phyloP scores from a whole-genome alignment of 2,797 vertebrate species.

The Tapirus indicus region DNA sequence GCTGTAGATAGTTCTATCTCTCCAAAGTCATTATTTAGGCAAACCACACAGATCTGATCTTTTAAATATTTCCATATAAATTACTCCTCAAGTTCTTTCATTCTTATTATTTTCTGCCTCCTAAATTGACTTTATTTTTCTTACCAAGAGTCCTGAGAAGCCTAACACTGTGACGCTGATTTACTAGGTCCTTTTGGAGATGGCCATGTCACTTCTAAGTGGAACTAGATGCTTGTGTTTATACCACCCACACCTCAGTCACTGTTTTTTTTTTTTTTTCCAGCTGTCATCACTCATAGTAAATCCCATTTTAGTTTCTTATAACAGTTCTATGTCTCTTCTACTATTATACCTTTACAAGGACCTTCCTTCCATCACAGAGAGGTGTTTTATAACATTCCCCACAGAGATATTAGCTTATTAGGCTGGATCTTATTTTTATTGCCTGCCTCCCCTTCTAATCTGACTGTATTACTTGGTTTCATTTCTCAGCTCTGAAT shows the following conservation, averaged over 20 bases:
- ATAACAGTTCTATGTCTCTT: constrained; percentile 62
- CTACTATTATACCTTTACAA: constrained; percentile 50
- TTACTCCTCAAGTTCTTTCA: background rate
- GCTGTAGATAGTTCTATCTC: background rate
- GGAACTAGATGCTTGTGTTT: background rate
- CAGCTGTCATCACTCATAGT: constrained; percentile 46
- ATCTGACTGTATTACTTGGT: constrained; percentile 58
- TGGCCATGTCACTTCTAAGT: background rate
- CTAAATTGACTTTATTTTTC: background rate
- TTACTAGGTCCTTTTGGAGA: background rate
- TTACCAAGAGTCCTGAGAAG: background rate
- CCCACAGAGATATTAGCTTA: constrained; percentile 72
- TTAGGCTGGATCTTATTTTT: constrained; percentile 69
- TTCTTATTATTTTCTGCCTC: background rate
- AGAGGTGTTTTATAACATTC: constrained; percentile 74
- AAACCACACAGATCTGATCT: background rate
- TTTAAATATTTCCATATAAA: constrained; percentile 5
- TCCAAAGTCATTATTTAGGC: constrained; percentile 28
- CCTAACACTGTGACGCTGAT: too few relatives aligned
- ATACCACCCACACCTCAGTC: background rate
- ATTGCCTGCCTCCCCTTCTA: constrained; percentile 65
- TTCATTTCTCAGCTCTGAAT: constrained; percentile 73
- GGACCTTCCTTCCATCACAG: constrained; percentile 61
- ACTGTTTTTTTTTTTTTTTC: background rate
- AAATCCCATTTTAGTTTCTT: constrained; percentile 70